phyloP scores from a whole-genome alignment of 2,113 vertebrate species.

The Lepidothrix coronata region DNA sequence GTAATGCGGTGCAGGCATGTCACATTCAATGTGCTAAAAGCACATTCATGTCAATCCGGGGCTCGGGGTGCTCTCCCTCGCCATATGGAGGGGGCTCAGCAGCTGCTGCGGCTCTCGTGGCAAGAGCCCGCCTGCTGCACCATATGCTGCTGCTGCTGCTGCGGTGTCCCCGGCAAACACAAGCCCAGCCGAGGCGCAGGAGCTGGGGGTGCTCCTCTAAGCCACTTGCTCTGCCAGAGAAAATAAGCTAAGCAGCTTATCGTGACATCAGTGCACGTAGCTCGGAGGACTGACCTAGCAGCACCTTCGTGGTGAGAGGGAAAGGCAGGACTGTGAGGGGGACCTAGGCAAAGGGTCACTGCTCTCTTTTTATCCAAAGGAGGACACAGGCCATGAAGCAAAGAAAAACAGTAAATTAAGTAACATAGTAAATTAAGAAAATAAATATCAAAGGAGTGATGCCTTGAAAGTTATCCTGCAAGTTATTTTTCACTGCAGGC shows the following conservation, averaged over 20 bases:
- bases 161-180: background rate
- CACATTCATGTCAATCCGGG: background rate
- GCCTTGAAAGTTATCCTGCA: background rate
- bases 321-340: background rate
- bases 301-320: background rate
- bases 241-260: slow-evolving; percentile 56
- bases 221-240: background rate
- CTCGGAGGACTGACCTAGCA: background rate
- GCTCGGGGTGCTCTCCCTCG: background rate
- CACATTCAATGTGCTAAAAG: background rate
- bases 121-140: background rate
- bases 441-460: background rate
- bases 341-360: background rate
- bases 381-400: background rate
- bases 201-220: slow-evolving; percentile 4
- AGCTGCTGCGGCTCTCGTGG: background rate
- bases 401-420: background rate
- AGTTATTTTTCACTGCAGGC: background rate
- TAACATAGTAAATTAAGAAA: background rate
- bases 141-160: background rate
- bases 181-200: background rate
- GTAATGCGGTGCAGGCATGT: background rate
- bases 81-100: background rate
- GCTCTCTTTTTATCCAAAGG: background rate
- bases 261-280: background rate